phyloP scores from a whole-genome alignment of 2,113 vertebrate genomes.

The Syrrhaptes paradoxus region DNA sequence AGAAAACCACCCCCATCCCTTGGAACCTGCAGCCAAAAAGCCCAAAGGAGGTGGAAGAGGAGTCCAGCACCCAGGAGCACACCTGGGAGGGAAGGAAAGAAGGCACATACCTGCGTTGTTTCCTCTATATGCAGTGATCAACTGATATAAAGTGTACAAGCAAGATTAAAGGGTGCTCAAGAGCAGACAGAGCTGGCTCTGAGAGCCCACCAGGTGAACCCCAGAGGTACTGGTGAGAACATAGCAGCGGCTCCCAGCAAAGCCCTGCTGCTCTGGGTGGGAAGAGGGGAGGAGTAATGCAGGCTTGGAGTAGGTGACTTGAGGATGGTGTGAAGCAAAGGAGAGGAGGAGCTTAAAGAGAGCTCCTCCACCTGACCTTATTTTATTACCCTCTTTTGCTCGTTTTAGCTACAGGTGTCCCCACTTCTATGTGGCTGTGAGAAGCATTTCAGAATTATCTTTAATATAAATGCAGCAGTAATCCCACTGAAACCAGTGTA shows the following conservation, averaged over 20 bases:
- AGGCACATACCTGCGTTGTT: not conserved
- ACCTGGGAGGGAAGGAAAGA: not conserved
- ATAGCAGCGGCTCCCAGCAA: not conserved
- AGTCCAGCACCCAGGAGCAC: fast-evolving
- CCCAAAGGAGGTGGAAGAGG: not conserved
- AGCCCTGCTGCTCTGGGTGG: not conserved
- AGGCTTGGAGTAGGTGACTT: fast-evolving
- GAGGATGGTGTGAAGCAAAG: not conserved
- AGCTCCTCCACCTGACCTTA: not conserved
- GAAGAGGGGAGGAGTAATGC: not conserved
- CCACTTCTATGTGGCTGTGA: not conserved
- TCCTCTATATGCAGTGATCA: not conserved
- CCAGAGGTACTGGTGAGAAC: not conserved
- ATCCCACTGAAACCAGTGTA: not conserved
- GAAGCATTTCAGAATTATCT: not conserved
- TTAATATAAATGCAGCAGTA: not conserved
- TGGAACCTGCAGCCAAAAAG: not conserved
- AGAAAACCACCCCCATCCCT: not conserved
- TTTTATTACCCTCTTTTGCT: not conserved
- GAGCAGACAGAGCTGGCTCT: not conserved
- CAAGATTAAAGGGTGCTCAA: not conserved
- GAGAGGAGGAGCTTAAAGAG: not conserved
- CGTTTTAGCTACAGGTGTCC: not conserved
- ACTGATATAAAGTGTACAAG: not conserved
- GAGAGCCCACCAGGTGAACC: fast-evolving